phyloP scores from a whole-genome alignment of 2,797 vertebrate genomes.

The Enteromius thamalakanensis region DNA sequence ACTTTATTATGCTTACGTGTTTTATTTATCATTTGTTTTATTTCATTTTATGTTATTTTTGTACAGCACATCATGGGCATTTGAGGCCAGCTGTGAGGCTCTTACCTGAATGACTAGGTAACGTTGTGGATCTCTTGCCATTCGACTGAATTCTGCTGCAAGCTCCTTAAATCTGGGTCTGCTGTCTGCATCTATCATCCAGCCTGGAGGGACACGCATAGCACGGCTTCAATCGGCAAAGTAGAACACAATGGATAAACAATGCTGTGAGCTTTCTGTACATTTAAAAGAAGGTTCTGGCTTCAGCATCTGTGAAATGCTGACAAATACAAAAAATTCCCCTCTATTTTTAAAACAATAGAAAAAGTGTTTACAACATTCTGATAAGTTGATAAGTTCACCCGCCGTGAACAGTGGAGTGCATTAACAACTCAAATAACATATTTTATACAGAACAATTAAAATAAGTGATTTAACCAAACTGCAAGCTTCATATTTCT shows the following conservation, averaged over 20 bases:
- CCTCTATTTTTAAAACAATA: neutral
- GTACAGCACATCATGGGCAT: neutral
- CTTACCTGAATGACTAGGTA: conserved; percentile 96
- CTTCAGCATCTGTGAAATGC: neutral
- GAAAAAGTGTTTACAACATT: neutral
- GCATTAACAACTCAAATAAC: neutral
- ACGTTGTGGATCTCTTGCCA: conserved; percentile 97
- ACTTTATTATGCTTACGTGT: neutral
- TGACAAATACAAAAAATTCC: neutral
- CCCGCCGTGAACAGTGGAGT: neutral
- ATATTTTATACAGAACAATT: neutral
- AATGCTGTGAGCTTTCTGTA: conserved; percentile 7
- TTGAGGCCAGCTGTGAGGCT: neutral
- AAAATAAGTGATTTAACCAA: neutral
- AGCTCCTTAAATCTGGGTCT: conserved; percentile 98
- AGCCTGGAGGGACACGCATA: conserved; percentile 77
- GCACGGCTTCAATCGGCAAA: conserved; percentile 12
- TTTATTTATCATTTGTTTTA: neutral
- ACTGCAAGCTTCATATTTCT: conserved; percentile 8
- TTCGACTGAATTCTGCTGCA: conserved; percentile 96
- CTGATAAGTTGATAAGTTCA: neutral
- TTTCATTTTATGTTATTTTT: neutral
- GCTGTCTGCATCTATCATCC: conserved; percentile 99
- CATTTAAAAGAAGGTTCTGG: neutral
- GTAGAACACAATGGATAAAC: neutral